These are phyloP conservation scores for Rhopalosiphum nymphaeae DNA, from an alignment of 2,888 invertebrate genomes.

Conservation along the genomic window DNA sequence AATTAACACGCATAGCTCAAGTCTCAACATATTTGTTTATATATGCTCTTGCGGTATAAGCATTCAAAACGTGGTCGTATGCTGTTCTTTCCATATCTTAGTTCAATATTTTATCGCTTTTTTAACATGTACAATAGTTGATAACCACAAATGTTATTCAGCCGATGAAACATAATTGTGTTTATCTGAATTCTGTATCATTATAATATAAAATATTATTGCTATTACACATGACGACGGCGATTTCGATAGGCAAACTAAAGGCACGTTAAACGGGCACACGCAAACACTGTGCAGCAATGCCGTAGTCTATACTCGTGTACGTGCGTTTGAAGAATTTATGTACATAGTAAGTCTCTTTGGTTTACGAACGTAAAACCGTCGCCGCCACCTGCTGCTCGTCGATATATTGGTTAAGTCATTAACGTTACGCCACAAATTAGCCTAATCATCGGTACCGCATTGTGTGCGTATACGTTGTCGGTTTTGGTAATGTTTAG, in stretches of 20 bases:
- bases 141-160: not conserved
- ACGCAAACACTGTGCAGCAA: not conserved
- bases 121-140: not conserved
- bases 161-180: not conserved
- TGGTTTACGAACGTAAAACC: not conserved
- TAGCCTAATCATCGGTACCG: slow-evolving; percentile 64
- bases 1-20: not conserved
- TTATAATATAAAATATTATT: not conserved
- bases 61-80: not conserved
- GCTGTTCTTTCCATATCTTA: not conserved
- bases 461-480: slow-evolving; percentile 49
- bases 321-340: not conserved
- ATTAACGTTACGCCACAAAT: slow-evolving; percentile 55
- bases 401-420: slow-evolving; percentile 58
- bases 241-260: slow-evolving; percentile 60
- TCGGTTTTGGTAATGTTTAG: slow-evolving; percentile 57
- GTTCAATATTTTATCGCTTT: not conserved
- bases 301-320: too few species aligned
- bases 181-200: not conserved
- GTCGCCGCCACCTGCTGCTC: slow-evolving; percentile 42
- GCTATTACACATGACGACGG: slow-evolving; percentile 24
- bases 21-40: not conserved
- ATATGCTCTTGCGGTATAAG: not conserved
- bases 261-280: slow-evolving; percentile 25
- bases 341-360: not conserved